phyloP scores from a whole-genome alignment of 2,113 vertebrate species.

The Saguinus midas region DNA sequence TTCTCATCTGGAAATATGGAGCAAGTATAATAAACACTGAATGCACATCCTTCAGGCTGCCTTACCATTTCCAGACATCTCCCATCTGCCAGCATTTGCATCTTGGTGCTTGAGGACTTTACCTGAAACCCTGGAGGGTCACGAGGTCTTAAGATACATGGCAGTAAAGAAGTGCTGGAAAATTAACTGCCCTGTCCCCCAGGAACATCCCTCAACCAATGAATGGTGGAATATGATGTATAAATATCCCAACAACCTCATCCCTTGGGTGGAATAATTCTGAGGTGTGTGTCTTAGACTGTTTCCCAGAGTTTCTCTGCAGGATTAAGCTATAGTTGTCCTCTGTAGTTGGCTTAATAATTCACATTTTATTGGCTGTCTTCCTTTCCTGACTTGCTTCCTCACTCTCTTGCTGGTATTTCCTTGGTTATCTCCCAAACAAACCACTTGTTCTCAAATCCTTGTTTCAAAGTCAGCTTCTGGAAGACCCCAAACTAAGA shows the following conservation, averaged over 20 bases:
- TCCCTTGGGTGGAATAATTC: constrained; percentile 9
- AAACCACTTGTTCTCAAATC: constrained; percentile 44
- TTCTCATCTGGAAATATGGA: constrained; percentile 24
- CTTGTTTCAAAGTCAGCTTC: constrained; percentile 27
- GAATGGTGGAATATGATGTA: neutral
- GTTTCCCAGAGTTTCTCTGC: neutral
- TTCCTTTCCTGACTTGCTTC: constrained; percentile 53
- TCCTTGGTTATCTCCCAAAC: constrained; percentile 62
- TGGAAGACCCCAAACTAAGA: constrained; percentile 30
- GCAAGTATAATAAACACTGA: neutral
- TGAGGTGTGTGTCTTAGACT: neutral
- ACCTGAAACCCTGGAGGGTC: neutral
- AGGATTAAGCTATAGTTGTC: constrained; percentile 29
- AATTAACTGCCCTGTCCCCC: neutral
- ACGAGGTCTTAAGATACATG: neutral
- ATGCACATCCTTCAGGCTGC: neutral
- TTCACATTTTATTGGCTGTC: constrained; percentile 70
- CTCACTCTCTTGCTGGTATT: constrained; percentile 47
- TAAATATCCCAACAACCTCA: neutral
- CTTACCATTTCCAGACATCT: neutral
- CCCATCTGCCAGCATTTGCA: neutral
- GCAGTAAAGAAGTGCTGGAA: neutral
- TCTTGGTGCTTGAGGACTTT: neutral
- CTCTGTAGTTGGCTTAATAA: constrained; percentile 49
- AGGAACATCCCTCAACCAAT: neutral